These are phyloP conservation scores for Poecilia picta DNA, from an alignment of 2,797 vertebrate genomes.

Conservation along the genomic window DNA sequence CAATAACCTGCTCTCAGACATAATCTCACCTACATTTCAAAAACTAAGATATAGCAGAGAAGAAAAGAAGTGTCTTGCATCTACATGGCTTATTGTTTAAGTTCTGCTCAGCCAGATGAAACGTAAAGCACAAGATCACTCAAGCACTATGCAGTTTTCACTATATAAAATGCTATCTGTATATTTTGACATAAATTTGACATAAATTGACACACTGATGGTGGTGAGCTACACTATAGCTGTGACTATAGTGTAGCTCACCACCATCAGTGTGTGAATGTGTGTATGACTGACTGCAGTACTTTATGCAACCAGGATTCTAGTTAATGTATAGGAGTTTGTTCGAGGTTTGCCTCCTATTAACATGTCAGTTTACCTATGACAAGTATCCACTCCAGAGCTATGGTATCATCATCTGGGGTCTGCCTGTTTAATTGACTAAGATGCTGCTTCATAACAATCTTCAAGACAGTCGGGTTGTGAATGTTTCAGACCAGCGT, in stretches of 20 bases:
- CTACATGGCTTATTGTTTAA: neutral
- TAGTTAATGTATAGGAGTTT: neutral
- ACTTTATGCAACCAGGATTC: neutral
- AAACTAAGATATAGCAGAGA: neutral
- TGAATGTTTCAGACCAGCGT: neutral
- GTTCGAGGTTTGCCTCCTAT: neutral
- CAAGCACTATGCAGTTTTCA: neutral
- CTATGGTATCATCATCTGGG: neutral
- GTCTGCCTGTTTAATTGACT: neutral
- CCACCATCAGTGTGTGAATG: neutral
- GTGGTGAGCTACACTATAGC: no score
- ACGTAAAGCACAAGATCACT: neutral
- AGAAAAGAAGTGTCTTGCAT: neutral
- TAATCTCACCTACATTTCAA: neutral
- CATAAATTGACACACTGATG: no score
- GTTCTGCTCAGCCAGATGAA: neutral
- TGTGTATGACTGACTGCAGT: neutral
- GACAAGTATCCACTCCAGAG: neutral
- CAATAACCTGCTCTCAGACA: neutral
- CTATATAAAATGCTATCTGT: neutral
- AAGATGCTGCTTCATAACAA: neutral
- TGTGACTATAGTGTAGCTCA: neutral
- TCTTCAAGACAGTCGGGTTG: neutral
- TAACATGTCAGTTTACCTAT: neutral
- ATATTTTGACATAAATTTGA: neutral